phyloP scores from a whole-genome alignment of 2,113 vertebrate species.

The Melanotaenia duboulayi region DNA sequence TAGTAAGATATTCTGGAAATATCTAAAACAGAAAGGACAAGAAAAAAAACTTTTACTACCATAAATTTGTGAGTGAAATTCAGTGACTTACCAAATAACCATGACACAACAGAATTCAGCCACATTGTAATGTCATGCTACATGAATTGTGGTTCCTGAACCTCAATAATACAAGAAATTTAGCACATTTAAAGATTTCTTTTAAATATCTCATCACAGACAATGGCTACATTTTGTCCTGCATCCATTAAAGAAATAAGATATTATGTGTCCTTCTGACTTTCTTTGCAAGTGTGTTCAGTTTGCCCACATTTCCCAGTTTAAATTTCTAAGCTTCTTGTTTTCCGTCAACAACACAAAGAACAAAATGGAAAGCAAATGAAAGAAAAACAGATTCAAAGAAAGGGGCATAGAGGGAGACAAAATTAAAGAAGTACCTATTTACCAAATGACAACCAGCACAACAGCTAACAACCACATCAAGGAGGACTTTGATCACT shows the following conservation, averaged over 20 bases:
- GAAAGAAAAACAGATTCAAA: neutral
- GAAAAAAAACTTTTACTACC: slow-evolving; percentile 14
- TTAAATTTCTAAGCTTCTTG: neutral
- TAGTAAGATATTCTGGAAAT: slow-evolving; percentile 88
- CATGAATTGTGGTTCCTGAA: neutral
- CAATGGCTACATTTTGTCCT: neutral
- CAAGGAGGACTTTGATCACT: neutral
- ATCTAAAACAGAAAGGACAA: slow-evolving; percentile 81
- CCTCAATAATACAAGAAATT: neutral
- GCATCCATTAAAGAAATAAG: neutral
- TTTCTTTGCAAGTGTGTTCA: neutral
- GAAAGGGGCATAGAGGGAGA: neutral
- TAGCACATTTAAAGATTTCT: slow-evolving; percentile 4
- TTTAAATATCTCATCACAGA: neutral
- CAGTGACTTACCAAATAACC: neutral
- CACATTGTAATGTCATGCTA: neutral
- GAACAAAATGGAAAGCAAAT: neutral
- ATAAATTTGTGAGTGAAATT: neutral
- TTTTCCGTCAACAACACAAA: neutral
- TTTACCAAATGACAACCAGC: neutral
- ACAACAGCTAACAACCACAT: neutral
- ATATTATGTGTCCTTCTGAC: neutral
- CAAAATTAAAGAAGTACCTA: neutral
- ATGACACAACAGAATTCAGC: neutral
- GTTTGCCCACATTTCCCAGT: neutral